These are phyloP conservation scores for Clitarchus hookeri DNA, from an alignment of 2,888 invertebrate species.

Conservation along the genomic window DNA sequence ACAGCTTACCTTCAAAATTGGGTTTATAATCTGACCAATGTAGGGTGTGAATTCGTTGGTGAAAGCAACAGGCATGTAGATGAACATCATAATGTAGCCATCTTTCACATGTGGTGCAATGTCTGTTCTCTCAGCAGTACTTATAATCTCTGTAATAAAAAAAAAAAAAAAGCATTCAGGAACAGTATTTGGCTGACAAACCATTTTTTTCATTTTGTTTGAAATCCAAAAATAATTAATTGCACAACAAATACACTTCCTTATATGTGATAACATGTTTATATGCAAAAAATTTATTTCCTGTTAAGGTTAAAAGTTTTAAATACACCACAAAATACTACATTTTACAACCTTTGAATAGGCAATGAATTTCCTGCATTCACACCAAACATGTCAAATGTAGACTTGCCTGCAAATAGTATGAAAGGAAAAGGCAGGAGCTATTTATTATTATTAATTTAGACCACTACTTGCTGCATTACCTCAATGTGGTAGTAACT, in stretches of 20 bases:
- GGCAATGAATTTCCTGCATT: too few relatives aligned
- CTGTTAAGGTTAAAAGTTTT: too few relatives aligned
- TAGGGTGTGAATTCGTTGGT: slow-evolving; percentile 94
- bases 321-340: too few relatives aligned
- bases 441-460: too few relatives aligned
- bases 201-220: not conserved
- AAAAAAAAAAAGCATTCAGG: not conserved
- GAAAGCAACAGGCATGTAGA: slow-evolving; percentile 98
- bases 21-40: slow-evolving; percentile 95
- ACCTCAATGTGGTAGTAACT: too few relatives aligned
- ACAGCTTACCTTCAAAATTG: slow-evolving; percentile 75
- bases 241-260: not conserved
- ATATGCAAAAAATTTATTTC: too few relatives aligned
- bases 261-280: not conserved
- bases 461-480: too few relatives aligned
- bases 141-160: slow-evolving; percentile 74
- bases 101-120: slow-evolving; percentile 97
- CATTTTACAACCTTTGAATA: too few relatives aligned
- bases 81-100: slow-evolving; percentile 99
- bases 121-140: slow-evolving; percentile 89
- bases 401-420: too few relatives aligned
- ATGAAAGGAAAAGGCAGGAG: too few relatives aligned
- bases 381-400: too few relatives aligned
- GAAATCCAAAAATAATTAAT: not conserved
- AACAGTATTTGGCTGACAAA: not conserved